Conservation (phyloP, 2,113 vertebrate species). For the Otocyon megalotis region DNA sequence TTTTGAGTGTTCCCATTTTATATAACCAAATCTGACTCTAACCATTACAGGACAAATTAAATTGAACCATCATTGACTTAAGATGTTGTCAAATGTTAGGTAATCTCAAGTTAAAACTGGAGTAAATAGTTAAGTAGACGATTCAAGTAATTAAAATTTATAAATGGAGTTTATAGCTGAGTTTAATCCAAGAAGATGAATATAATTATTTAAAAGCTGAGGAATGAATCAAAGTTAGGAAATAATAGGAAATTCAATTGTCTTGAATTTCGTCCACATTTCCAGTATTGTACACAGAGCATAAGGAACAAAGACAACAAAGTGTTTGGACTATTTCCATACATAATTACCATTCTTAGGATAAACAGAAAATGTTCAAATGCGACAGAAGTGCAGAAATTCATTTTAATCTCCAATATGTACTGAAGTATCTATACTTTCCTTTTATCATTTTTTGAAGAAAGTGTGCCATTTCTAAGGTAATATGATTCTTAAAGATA, state of each 20-base stretch:
- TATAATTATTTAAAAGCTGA: slow-evolving; percentile 37
- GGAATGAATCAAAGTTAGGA: neutral
- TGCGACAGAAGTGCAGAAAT: slow-evolving; percentile 37
- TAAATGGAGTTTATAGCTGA: neutral
- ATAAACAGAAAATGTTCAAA: slow-evolving; percentile 6
- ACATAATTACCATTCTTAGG: neutral
- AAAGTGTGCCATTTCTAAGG: slow-evolving; percentile 12
- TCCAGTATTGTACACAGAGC: neutral
- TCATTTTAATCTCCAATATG: slow-evolving; percentile 49
- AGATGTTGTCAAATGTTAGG: neutral
- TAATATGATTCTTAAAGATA: slow-evolving; percentile 35
- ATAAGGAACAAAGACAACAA: slow-evolving; percentile 21
- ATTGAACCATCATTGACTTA: neutral
- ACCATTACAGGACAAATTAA: neutral
- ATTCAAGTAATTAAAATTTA: slow-evolving; percentile 16
- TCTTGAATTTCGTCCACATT: neutral
- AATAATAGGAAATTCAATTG: slow-evolving; percentile 10
- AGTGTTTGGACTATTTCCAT: neutral
- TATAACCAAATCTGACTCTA: neutral
- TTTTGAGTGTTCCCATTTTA: slow-evolving; percentile 13
- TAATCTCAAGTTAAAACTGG: slow-evolving; percentile 34
- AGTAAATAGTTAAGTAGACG: neutral
- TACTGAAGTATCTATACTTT: slow-evolving; percentile 6
- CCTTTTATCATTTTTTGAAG: slow-evolving; percentile 10
- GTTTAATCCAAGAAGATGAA: neutral